Conservation (phyloP, 2,113 vertebrate species). For the Chaenocephalus aceratus region DNA sequence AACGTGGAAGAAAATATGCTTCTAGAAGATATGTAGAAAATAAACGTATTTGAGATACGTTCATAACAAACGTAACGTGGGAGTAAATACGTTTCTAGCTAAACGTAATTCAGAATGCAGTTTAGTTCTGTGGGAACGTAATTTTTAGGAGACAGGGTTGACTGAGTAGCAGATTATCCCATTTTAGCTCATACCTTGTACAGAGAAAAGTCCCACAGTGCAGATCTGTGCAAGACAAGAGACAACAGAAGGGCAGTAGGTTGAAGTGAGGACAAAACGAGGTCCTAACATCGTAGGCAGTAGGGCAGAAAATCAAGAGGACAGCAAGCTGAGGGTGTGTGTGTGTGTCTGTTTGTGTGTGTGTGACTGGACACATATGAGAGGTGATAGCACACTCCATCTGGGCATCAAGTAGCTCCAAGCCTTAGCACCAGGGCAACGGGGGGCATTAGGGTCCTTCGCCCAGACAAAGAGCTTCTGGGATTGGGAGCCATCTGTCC, state of each 20-base stretch:
- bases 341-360: slow-evolving; percentile 17
- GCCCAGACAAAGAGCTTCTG: slow-evolving; percentile 60
- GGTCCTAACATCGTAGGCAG: slow-evolving; percentile 44
- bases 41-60: too few relatives aligned
- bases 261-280: slow-evolving; percentile 66
- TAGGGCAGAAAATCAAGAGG: slow-evolving; percentile 48
- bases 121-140: too few relatives aligned
- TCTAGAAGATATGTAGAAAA: too few relatives aligned
- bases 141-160: not conserved
- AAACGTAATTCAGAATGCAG: too few relatives aligned
- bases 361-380: slow-evolving; percentile 39
- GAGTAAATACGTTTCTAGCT: too few relatives aligned
- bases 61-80: too few relatives aligned
- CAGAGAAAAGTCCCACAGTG: slow-evolving; percentile 23
- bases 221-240: slow-evolving; percentile 40
- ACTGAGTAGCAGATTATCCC: slow-evolving; percentile 41
- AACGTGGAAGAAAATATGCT: too few relatives aligned
- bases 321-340: slow-evolving; percentile 37
- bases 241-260: slow-evolving; percentile 71
- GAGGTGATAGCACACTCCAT: slow-evolving; percentile 61
- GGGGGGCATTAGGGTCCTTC: slow-evolving; percentile 37
- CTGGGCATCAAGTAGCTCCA: slow-evolving; percentile 66
- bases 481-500: slow-evolving; percentile 74
- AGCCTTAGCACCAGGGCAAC: slow-evolving; percentile 33
- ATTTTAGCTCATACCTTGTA: slow-evolving; percentile 29